Evolutionary conservation across 2,888 invertebrate genomes (phyloP).

Genomic region (Rambutsinella grinnellia): DNA sequence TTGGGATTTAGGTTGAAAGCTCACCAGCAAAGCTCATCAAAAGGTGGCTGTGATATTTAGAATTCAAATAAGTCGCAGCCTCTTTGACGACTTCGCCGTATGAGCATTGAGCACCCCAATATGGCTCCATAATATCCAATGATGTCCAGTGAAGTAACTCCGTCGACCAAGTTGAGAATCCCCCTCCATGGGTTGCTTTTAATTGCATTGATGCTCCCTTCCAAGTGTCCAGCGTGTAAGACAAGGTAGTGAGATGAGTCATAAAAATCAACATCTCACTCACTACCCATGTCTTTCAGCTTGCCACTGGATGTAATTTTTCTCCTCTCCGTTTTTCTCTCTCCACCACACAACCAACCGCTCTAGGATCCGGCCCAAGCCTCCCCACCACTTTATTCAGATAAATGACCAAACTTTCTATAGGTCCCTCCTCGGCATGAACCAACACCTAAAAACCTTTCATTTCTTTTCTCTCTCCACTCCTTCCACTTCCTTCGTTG

Average conservation of each 20-base stretch:
- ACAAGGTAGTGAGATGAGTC: constrained; percentile 96
- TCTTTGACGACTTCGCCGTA: constrained; percentile 79
- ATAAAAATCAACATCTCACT: constrained; percentile 84
- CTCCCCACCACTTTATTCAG: constrained; percentile 33
- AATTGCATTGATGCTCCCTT: constrained; percentile 18
- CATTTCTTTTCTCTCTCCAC: not conserved
- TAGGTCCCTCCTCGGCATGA: constrained; percentile 8
- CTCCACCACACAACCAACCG: too few species aligned
- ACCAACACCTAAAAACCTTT: not conserved
- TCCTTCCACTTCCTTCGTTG: constrained; percentile 11
- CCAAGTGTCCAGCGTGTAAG: constrained; percentile 82
- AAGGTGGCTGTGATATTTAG: constrained; percentile 99
- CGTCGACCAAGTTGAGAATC: not conserved
- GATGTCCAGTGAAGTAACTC: not conserved
- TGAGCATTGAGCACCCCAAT: too few species aligned
- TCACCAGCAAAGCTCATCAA: constrained; percentile 85
- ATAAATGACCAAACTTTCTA: constrained; percentile 34
- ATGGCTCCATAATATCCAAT: constrained; percentile 19
- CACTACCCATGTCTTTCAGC: constrained; percentile 99
- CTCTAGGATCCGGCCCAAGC: not conserved
- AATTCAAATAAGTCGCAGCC: constrained; percentile 83
- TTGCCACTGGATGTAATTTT: constrained; percentile 71
- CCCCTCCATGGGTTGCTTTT: too few species aligned
- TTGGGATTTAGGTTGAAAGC: constrained; percentile 22
- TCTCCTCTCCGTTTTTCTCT: not conserved